A percentile compares a stretch with the other conserved stretches of the same genome.
Conservation (phyloP, 1,140 invertebrate species). For the Samia ricini region DNA sequence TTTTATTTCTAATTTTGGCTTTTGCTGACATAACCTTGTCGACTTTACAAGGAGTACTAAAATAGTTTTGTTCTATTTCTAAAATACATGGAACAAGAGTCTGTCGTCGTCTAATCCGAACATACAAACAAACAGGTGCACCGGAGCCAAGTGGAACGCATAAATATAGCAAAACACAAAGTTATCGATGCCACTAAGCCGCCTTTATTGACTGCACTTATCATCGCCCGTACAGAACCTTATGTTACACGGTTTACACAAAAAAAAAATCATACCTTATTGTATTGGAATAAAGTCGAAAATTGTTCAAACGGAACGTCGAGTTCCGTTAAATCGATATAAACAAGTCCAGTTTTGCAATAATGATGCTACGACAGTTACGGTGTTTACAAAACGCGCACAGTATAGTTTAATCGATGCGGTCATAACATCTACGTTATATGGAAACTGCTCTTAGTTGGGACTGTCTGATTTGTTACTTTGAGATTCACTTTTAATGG, state of each 20-base stretch:
- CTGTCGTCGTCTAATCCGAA: neutral
- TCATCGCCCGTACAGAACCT: conserved; percentile 47
- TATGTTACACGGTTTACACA: conserved; percentile 9
- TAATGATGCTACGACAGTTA: conserved; percentile 63
- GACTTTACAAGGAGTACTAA: neutral
- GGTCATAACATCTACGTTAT: conserved; percentile 42
- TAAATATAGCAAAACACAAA: conserved; percentile 71
- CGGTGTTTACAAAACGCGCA: conserved; percentile 58
- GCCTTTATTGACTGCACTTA: conserved; percentile 61
- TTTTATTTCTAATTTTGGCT: too few relatives aligned
- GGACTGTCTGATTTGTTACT: conserved; percentile 17
- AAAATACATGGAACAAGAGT: neutral
- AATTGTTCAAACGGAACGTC: neutral
- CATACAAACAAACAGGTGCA: conserved; percentile 38
- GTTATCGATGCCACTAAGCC: conserved; percentile 71
- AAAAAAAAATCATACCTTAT: conserved; percentile 25
- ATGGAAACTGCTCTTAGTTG: conserved; percentile 56
- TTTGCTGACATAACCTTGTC: too few relatives aligned
- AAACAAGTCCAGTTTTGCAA: conserved; percentile 44
- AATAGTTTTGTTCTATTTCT: neutral
- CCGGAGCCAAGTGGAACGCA: conserved; percentile 57
- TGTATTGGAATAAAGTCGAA: conserved; percentile 9
- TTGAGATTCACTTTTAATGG: neutral
- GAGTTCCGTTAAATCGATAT: neutral
- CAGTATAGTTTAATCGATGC: conserved; percentile 64